phyloP scores from a whole-genome alignment of 2,888 invertebrate genomes.

The Diabrotica balteata region DNA sequence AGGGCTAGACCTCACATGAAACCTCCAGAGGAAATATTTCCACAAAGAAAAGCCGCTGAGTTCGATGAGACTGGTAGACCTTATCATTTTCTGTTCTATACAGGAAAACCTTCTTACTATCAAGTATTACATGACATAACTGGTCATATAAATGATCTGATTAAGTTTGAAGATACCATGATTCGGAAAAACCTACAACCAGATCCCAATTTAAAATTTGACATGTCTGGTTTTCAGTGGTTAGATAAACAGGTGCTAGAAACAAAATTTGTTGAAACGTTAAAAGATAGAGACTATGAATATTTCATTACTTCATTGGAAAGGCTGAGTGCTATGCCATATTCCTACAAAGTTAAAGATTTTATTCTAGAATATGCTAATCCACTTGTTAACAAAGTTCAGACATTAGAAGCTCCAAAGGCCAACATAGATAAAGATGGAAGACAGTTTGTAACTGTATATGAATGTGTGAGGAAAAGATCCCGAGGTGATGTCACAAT shows the following conservation, averaged over 20 bases:
- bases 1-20: conserved; percentile 89
- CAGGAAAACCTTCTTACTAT: conserved; percentile 85
- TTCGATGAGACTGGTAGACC: conserved; percentile 93
- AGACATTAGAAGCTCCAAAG: conserved; percentile 70
- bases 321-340: conserved; percentile 73
- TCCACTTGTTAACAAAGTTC: conserved; percentile 66
- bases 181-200: conserved; percentile 68
- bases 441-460: conserved; percentile 73
- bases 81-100: conserved; percentile 90
- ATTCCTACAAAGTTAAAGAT: conserved; percentile 73
- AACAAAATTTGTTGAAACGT: conserved; percentile 68
- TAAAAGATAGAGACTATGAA: conserved; percentile 74
- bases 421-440: conserved; percentile 74
- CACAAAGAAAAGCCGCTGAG: conserved; percentile 83
- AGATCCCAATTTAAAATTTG: conserved; percentile 67
- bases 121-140: conserved; percentile 78
- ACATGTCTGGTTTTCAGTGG: conserved; percentile 69
- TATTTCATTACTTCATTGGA: conserved; percentile 77
- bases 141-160: conserved; percentile 70
- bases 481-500: conserved; percentile 83
- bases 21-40: conserved; percentile 87
- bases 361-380: conserved; percentile 77
- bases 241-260: conserved; percentile 72
- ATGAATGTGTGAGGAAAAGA: conserved; percentile 76
- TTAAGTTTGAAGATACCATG: conserved; percentile 76